Percentiles rank a stretch among this genome's conserved stretches.
phyloP scores from a whole-genome alignment of 2,888 invertebrate genomes.

The Octonoba sinensis region DNA sequence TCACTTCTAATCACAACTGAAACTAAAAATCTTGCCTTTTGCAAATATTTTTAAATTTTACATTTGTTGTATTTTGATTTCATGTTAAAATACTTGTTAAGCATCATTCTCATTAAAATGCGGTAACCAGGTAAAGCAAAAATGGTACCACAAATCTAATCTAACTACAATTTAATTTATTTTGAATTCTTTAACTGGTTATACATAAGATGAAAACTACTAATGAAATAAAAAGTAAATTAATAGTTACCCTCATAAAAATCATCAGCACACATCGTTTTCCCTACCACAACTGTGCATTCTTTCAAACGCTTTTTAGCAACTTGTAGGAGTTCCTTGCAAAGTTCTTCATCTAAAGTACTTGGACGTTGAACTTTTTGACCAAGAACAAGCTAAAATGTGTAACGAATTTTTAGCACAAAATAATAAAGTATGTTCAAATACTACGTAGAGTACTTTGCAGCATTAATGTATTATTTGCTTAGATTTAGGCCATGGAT shows the following conservation, averaged over 20 bases:
- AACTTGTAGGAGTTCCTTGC: constrained; percentile 69
- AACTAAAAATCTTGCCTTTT: too few species aligned
- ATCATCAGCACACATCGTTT: constrained; percentile 96
- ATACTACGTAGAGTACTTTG: too few species aligned
- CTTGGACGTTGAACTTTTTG: constrained; percentile 67
- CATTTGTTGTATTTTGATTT: too few species aligned
- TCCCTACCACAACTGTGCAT: constrained; percentile 79
- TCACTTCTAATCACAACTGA: too few species aligned
- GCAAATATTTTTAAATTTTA: too few species aligned
- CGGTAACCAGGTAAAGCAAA: too few species aligned
- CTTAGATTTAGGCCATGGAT: too few species aligned
- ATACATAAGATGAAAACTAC: neutral
- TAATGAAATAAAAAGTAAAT: too few species aligned
- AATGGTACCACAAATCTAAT: neutral
- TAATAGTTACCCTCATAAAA: constrained; percentile 87
- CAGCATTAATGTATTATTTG: too few species aligned
- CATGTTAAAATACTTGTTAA: too few species aligned
- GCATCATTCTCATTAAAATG: too few species aligned
- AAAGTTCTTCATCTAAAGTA: constrained; percentile 70
- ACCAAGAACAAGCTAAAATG: constrained; percentile 43
- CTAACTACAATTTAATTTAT: neutral
- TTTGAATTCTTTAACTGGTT: neutral
- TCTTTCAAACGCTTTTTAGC: constrained; percentile 44
- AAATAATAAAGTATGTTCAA: too few species aligned
- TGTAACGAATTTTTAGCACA: neutral